Evolutionary conservation across 1,140 invertebrate species (phyloP), one percentile per base, ranked within the genome.

Genomic region (Mizuhopecten yessoensis): DNA sequence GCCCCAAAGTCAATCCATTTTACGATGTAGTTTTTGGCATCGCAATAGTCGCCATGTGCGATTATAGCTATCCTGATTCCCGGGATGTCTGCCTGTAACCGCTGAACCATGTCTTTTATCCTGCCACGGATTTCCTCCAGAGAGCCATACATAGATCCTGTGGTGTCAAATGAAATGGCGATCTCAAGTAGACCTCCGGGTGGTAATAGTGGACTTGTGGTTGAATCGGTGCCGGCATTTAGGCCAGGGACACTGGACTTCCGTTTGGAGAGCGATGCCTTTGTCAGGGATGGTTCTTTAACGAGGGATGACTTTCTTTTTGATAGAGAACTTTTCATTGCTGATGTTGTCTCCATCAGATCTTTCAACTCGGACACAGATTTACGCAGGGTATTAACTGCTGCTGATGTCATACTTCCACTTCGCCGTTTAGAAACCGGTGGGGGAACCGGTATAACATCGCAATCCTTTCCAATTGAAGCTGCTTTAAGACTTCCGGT

Each of bases 111-210:
- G 88, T 95, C 95, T 34, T 91, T 89, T 0, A 95, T 34, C 33
- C 93, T 89, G 15, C 94, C 92, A 10, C 94, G 91, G 0, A 95
- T 93, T 90, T 95, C 90, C 5, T 90, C 91, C 34, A 95, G 87
- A 36, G 88, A 93, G 17, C 36, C 29, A 39, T 86, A 92, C 95
- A 95, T 95, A 34, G 94, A 95, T 42, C 95, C 94, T 5, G 95
- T 96, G 2, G 95, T 96, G 92, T 96, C 95, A 89, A 95, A 96
- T 29, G 94, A 95, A 88, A 96, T 95, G 15, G 94, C 95, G 45
- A 95, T 92, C 57, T 96, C 94, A 13, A 94, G 89, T 23, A 93
- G 92, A 34, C 93, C 93, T 10, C 90, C 87, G 86, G 86, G 0
- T 86, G 87, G 33, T 13, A 87, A 10, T 33, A 10, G 34, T 13